phyloP scores from a whole-genome alignment of 2,797 vertebrate genomes.

The Coccyzus lansbergi region DNA sequence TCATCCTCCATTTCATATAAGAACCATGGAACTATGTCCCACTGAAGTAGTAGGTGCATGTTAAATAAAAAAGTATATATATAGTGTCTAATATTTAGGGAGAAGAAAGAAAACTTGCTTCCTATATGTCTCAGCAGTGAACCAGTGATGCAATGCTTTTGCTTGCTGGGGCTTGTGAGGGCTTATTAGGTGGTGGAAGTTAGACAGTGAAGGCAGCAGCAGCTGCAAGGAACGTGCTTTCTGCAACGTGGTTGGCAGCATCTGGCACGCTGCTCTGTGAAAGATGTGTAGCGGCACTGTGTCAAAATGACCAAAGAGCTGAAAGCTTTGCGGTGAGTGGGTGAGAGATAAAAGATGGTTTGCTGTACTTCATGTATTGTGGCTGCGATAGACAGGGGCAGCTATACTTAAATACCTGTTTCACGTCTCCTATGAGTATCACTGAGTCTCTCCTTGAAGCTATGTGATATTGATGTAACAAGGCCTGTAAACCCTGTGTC shows the following conservation, averaged over 20 bases:
- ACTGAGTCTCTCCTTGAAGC: not conserved
- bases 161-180: not conserved
- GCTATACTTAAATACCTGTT: not conserved
- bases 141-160: not conserved
- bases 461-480: not conserved
- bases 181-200: accelerated
- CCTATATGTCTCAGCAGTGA: not conserved
- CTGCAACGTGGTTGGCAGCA: not conserved
- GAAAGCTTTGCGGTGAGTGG: not conserved
- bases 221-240: not conserved
- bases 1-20: not conserved
- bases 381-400: not conserved
- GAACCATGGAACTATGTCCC: accelerated
- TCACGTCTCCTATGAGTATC: not conserved
- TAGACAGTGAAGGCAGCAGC: not conserved
- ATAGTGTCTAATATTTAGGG: not conserved
- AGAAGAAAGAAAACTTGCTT: not conserved
- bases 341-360: not conserved
- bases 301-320: not conserved
- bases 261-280: accelerated
- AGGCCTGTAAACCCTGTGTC: not conserved
- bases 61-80: not conserved
- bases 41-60: not conserved
- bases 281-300: accelerated
- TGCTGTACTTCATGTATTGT: not conserved